Percentiles rank a stretch among this genome's conserved stretches.
phyloP scores from a whole-genome alignment of 2,113 vertebrate genomes.

The Callipepla californica region DNA sequence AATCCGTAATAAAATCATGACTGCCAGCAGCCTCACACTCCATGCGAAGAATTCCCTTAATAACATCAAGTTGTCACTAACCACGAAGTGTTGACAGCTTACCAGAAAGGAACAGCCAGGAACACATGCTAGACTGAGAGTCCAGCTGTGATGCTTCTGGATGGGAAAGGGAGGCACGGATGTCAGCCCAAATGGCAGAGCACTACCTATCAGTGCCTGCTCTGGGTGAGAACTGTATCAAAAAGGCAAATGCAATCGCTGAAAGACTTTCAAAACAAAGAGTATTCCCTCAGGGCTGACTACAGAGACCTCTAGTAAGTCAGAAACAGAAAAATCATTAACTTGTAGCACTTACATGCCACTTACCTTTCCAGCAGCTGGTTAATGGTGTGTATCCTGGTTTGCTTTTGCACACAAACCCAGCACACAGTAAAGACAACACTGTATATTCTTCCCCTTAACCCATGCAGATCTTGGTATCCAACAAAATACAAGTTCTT shows the following conservation, averaged over 20 bases:
- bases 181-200: not conserved
- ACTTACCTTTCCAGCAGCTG: not conserved
- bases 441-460: not conserved
- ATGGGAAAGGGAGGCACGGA: not conserved
- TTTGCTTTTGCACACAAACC: not conserved
- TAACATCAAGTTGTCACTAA: not conserved
- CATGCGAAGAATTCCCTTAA: not conserved
- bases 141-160: accelerated
- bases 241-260: not conserved
- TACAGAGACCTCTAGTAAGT: not conserved
- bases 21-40: not conserved
- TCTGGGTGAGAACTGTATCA: not conserved
- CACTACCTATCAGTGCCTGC: not conserved
- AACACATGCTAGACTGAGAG: not conserved
- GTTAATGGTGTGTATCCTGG: not conserved
- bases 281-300: not conserved
- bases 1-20: not conserved
- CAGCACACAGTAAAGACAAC: not conserved
- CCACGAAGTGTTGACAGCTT: not conserved
- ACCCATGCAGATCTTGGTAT: not conserved
- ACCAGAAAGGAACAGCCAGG: not conserved
- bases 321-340: not conserved
- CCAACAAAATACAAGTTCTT: not conserved
- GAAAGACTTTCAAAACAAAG: not conserved
- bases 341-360: not conserved